Evolutionary conservation across 2,888 invertebrate genomes (phyloP), one percentile per base, ranked within the genome.

Genomic region (Mamestra brassicae): DNA sequence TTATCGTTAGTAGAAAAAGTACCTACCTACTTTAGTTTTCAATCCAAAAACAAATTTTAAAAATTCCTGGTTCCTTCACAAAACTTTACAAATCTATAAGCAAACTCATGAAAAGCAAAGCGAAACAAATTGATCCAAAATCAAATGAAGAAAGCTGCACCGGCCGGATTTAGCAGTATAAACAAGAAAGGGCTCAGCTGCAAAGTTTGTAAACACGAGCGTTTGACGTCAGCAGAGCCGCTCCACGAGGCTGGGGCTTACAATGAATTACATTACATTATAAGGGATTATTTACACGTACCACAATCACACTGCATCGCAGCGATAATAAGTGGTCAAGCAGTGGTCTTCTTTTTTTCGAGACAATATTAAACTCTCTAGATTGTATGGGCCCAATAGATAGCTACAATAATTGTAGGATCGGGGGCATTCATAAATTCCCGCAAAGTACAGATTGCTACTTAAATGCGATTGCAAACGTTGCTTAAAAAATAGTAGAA

Each of bases 131-230:
- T 17, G 17, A 10, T 77, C 63, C 63, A 67, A 71, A 77, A 68
- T 71, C 70, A 55, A 63, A 52, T 36, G 7, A 61, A 79, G 74
- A 71, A 83, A 79, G 15, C 58, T 7, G 34, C 47, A 42, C 38
- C 13, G 63, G 58, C 55, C 65, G 61, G 61, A 76, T 83, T 83
- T 80, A 85, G 74, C 60, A 36, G 34, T 38, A 47, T 80, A 80
- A 75, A 80, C 80, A 80, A 71, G 67, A 57, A 74, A 75, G 73
- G 76, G 71, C 36, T 45, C 1, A 45, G 26, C n/a, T 38, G 11
- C 2, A 17, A 69, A 62, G 63, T 84, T 86, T 65, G 54, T 86
- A 85, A 85, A 85, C 76, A 78, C 3, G 26, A 5, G 5, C 38
- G 26, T 71, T 57, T 84, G 80, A 80, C 86, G 81, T 81, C 83